phyloP scores from a whole-genome alignment of 1,140 invertebrate genomes.

The Luehdorfia chinensis region DNA sequence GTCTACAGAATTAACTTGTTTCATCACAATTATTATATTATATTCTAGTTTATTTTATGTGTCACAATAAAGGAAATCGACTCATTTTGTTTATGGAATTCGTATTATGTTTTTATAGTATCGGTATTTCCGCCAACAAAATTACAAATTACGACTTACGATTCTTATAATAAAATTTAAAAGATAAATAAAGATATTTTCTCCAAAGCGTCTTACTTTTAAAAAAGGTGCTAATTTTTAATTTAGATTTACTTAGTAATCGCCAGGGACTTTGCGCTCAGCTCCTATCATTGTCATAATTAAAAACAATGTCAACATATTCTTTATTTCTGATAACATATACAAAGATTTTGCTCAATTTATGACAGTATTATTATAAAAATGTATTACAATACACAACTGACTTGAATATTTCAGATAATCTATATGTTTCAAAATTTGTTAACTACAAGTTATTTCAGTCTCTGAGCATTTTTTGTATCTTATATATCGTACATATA shows the following conservation, averaged over 20 bases:
- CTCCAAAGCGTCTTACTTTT: slow-evolving; percentile 26
- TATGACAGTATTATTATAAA: too few relatives aligned
- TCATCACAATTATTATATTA: slow-evolving; percentile 30
- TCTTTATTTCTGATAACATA: not conserved
- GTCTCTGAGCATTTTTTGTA: slow-evolving; percentile 7
- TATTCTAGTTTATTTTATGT: too few relatives aligned
- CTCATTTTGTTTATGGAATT: slow-evolving; percentile 52
- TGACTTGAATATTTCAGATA: too few relatives aligned
- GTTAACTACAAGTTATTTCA: too few relatives aligned
- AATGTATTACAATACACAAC: too few relatives aligned
- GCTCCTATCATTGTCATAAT: not conserved
- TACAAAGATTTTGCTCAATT: too few relatives aligned
- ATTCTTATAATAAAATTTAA: slow-evolving; percentile 3
- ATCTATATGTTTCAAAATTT: too few relatives aligned
- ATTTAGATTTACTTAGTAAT: not conserved
- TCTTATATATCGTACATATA: slow-evolving; percentile 1
- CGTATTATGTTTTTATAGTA: slow-evolving; percentile 65
- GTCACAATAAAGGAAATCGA: slow-evolving; percentile 32
- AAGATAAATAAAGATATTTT: slow-evolving; percentile 18
- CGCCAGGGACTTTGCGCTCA: slow-evolving; percentile 1
- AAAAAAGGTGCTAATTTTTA: slow-evolving; percentile 52
- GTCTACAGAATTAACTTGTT: too few relatives aligned
- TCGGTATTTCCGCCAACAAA: slow-evolving; percentile 55
- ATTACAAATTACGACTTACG: slow-evolving; percentile 22
- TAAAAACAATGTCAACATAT: not conserved